Conservation (phyloP, 2,888 invertebrate species). For the Eledone cirrhosa region DNA sequence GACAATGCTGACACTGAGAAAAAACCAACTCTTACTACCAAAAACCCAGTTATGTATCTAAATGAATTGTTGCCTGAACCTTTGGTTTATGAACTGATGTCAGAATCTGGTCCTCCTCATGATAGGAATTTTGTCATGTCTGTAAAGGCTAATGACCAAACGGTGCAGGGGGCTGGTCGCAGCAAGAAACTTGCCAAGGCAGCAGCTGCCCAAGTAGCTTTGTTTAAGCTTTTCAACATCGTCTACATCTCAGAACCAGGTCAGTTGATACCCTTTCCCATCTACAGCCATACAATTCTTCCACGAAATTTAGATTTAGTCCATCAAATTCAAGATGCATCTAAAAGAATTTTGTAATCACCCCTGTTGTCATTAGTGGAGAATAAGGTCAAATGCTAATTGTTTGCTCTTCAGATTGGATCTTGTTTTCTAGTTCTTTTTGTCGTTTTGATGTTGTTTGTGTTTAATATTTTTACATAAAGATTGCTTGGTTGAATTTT, state of each 20-base stretch:
- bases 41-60: constrained; percentile 46
- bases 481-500: too few relatives aligned
- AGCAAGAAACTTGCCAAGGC: constrained; percentile 46
- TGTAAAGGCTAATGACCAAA: constrained; percentile 39
- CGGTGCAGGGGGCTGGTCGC: constrained; percentile 41
- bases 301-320: too few relatives aligned
- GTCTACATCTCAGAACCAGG: constrained; percentile 41
- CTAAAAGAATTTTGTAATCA: too few relatives aligned
- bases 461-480: too few relatives aligned
- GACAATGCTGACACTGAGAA: background rate
- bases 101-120: constrained; percentile 39
- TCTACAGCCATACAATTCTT: too few relatives aligned
- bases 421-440: too few relatives aligned
- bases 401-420: too few relatives aligned
- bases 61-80: constrained; percentile 44
- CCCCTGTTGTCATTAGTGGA: too few relatives aligned
- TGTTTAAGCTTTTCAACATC: constrained; percentile 44
- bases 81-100: constrained; percentile 39
- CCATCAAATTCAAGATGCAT: too few relatives aligned
- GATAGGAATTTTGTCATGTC: constrained; percentile 41
- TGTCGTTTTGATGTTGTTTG: too few relatives aligned
- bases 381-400: too few relatives aligned
- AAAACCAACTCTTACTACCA: constrained; percentile 37
- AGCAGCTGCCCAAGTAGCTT: constrained; percentile 44
- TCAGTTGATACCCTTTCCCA: constrained; percentile 26